phyloP scores from a whole-genome alignment of 35 echinoderm and acorn worm species.

The Holothuria glaberrima region DNA sequence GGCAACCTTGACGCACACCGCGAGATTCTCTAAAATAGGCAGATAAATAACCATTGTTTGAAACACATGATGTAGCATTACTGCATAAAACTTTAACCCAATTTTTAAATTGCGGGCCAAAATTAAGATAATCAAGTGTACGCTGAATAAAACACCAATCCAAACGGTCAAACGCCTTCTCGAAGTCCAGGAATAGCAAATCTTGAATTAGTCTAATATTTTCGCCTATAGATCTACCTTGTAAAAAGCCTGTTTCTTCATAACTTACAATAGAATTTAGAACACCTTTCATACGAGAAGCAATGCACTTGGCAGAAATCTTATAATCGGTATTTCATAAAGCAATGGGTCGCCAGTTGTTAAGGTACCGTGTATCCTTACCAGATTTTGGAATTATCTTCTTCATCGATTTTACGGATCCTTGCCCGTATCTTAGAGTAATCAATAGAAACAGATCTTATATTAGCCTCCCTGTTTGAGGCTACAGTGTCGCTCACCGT shows the following conservation, averaged over 20 bases:
- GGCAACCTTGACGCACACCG: background rate
- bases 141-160: background rate
- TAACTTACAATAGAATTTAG: background rate
- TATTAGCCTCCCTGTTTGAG: too few species aligned
- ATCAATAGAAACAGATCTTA: too few species aligned
- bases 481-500: too few species aligned
- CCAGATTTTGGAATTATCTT: too few species aligned
- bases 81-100: background rate
- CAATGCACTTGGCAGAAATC: background rate
- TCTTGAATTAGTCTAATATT: background rate
- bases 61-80: background rate
- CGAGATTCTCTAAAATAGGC: background rate
- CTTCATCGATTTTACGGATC: background rate
- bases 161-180: background rate
- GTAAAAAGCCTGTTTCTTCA: background rate
- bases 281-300: background rate
- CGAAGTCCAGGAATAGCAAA: background rate
- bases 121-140: background rate
- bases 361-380: too few species aligned
- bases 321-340: background rate
- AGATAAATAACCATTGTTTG: background rate
- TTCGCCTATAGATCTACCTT: background rate
- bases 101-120: too few species aligned
- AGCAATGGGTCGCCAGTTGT: background rate
- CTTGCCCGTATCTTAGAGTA: too few species aligned